phyloP scores from a whole-genome alignment of 2,797 vertebrate species.

The Melanotaenia nigrans region DNA sequence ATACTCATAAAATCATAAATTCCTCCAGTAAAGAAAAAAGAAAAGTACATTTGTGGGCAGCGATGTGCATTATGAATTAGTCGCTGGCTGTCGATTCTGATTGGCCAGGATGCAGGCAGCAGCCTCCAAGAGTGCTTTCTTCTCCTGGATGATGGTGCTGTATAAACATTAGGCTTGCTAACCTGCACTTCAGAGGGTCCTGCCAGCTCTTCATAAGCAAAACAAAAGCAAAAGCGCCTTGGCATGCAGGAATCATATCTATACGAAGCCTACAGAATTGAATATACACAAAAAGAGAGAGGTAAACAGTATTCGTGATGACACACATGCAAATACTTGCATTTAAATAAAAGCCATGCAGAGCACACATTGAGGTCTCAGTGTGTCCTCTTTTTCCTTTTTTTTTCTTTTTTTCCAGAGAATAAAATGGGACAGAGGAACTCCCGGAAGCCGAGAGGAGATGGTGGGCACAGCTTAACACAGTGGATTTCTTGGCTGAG shows the following conservation, averaged over 20 bases:
- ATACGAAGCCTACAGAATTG: background rate
- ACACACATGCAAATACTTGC: conserved; percentile 7
- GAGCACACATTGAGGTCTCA: background rate
- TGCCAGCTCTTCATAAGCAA: conserved; percentile 36
- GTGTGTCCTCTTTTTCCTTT: conserved; percentile 12
- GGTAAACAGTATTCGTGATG: background rate
- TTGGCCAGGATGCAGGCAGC: conserved; percentile 35
- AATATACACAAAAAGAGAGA: background rate
- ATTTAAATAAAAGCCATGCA: conserved; percentile 10
- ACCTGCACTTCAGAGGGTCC: conserved; percentile 53
- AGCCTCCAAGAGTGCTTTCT: conserved; percentile 48
- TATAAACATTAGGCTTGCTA: conserved; percentile 58
- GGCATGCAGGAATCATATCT: conserved; percentile 30
- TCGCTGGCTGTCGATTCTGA: conserved; percentile 39
- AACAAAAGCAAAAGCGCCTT: conserved; percentile 37
- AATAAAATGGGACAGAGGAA: conserved; percentile 41
- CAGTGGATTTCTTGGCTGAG: conserved; percentile 53
- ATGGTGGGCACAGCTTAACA: conserved; percentile 48
- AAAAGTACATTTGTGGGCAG: conserved; percentile 19
- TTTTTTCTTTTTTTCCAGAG: background rate
- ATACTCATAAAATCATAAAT: background rate
- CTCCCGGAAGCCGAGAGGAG: conserved; percentile 38
- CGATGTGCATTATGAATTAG: conserved; percentile 24
- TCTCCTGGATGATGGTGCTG: conserved; percentile 44
- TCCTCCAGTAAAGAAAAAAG: conserved; percentile 1